Evolutionary conservation across 2,113 vertebrate genomes (phyloP), one percentile per base, ranked within the genome.

Genomic region (Pseudonaja textilis): DNA sequence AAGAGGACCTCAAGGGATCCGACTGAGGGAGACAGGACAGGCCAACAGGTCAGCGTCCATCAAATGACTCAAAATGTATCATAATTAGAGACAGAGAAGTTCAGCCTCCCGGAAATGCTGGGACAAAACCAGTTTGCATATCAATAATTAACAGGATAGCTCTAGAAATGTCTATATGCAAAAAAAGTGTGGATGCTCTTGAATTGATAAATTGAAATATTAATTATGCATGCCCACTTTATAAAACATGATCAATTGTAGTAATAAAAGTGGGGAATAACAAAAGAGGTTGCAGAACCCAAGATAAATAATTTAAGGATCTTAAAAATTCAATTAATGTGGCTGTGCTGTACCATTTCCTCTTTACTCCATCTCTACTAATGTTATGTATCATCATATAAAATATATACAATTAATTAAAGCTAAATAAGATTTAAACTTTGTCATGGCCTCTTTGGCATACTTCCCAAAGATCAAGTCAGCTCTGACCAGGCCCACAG

Each of bases 341-440:
- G 94, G 11, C 94, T 96, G 93, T 94, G 96, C 89, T 94, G 95
- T 88, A 93, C 94, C 55, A 86, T 93, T 95, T 94, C 54, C 23
- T 56, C 29, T 96, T 96, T 26, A 3, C 39, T 45, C 42, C 88
- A 14, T 45, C 69, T 87, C 86, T 52, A 52, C 26, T 92, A 26
- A 52, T 50, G 29, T 59, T 93, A n/a, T 81, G 55, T 39, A 39
- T 39, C 18, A 39, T 81, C 69, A 39, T 81, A 39, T 81, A 39
- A 81, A 81, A 81, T 81, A 20, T 39, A 39, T 18, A 39, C n/a
- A 81, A 39, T 81, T 39, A 39, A 81, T 81, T 81, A 81, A 39
- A 81, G 34, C 6, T 39, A 81, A 22, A 81, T 81, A 39, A 81
- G 34, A 18, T 39, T 81, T 20, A 74, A 74, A 18, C 16, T 74